Evolutionary conservation across 2,888 invertebrate species (phyloP), one percentile per base, ranked within the genome.

Genomic region (Pelosia muscerda): DNA sequence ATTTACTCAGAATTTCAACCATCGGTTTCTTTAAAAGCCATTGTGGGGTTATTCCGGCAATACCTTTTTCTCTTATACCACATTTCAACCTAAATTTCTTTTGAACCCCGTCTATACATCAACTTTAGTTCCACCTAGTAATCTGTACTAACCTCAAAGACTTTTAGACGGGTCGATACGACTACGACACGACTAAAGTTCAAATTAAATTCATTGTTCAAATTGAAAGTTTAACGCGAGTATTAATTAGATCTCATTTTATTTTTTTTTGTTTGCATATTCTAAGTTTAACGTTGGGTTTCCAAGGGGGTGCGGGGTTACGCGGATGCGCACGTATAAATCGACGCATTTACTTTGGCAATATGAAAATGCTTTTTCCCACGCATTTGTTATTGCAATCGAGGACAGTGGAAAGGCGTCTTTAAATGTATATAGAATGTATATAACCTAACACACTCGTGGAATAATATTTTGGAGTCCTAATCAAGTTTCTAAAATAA

Each of bases 41-140:
- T 76, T 65, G 65, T 66, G 66, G 67, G 69, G 76, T 75, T 80
- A 81, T 79, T 77, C 79, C 75, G 67, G 72, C 73, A 72, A 78
- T 80, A 78, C 77, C 71, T 79, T 77, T 77, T 83, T 82, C 83
- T 79, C 76, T 78, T 82, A 81, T 76, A 82, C 77, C 81, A 81
- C 80, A 85, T 82, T 85, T 85, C 87, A 83, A 84, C 85, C 86
- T 87, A 87, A 86, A 86, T 86, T 88, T 88, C 86, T 87, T 87
- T 81, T 75, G 83, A 88, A 84, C 85, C 86, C 86, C 87, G 82
- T 84, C 87, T 83, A 90, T 91, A 87, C 85, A 91, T 92, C 91
- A 91, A 90, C 88, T 89, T 86, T 88, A 90, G 85, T 89, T 90
- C 88, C 86, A 89, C 87, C 87, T 91, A 87, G 86, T 90, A 88